These are phyloP conservation scores for Dicrostonyx torquatus DNA, from an alignment of 2,797 vertebrate genomes.

Conservation along the genomic window DNA sequence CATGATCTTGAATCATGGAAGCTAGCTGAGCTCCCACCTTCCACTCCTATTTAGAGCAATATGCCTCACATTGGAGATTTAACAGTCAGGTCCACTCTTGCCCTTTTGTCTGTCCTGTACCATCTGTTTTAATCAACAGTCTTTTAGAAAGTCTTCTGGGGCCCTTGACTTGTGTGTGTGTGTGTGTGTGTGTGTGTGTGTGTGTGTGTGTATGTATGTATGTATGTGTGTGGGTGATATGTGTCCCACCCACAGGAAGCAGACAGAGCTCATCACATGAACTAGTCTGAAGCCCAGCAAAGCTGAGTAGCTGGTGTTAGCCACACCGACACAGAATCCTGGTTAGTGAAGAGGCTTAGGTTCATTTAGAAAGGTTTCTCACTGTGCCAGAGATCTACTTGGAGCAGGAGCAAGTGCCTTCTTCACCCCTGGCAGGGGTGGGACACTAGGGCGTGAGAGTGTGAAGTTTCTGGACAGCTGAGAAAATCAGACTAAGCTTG, in stretches of 20 bases:
- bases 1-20: slow-evolving; percentile 13
- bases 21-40: not conserved
- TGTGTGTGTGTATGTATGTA: not conserved
- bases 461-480: not conserved
- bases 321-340: not conserved
- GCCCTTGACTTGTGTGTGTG: not conserved
- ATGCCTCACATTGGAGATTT: not conserved
- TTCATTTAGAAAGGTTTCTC: slow-evolving; percentile 2
- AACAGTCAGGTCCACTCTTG: not conserved
- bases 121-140: slow-evolving; percentile 1
- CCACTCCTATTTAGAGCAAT: not conserved
- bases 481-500: not conserved
- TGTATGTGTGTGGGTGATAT: too few species aligned
- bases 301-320: slow-evolving; percentile 1
- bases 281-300: not conserved
- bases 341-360: not conserved
- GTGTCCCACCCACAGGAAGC: not conserved
- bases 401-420: not conserved
- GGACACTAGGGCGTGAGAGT: not conserved
- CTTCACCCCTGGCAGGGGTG: not conserved
- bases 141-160: slow-evolving; percentile 16
- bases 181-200: too few species aligned
- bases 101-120: not conserved
- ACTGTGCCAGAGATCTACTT: not conserved
- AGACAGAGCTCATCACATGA: not conserved